These are phyloP conservation scores for Hymenopus coronatus DNA, from an alignment of 2,888 invertebrate species.

Conservation along the genomic window DNA sequence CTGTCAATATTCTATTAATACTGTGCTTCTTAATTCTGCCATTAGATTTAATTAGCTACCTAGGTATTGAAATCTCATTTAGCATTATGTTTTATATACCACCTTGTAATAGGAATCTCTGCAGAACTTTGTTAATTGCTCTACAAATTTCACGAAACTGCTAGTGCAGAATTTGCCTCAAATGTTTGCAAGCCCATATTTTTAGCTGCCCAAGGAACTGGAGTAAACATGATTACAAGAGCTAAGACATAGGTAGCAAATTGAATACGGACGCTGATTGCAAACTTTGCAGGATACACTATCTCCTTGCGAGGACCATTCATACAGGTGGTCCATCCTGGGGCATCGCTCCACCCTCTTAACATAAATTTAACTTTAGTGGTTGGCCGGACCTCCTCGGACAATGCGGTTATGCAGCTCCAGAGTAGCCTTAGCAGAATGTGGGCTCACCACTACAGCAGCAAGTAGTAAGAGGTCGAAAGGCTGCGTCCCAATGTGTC, in stretches of 20 bases:
- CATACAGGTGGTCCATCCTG: constrained; percentile 14
- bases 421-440: neutral
- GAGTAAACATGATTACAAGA: neutral
- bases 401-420: constrained; percentile 4
- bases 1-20: too few species aligned
- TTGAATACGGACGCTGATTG: neutral
- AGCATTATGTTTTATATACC: too few species aligned
- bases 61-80: too few species aligned
- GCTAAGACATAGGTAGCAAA: neutral
- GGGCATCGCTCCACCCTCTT: neutral
- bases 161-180: neutral
- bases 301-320: neutral
- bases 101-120: neutral
- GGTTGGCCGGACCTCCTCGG: neutral
- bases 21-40: too few species aligned
- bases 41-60: too few species aligned
- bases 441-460: neutral
- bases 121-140: neutral
- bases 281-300: neutral
- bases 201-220: neutral
- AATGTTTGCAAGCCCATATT: neutral
- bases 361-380: constrained; percentile 19
- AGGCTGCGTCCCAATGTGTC: neutral
- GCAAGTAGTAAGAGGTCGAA: neutral
- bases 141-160: neutral